Conservation (phyloP, 2,888 invertebrate genomes). For the Bibio marci region DNA sequence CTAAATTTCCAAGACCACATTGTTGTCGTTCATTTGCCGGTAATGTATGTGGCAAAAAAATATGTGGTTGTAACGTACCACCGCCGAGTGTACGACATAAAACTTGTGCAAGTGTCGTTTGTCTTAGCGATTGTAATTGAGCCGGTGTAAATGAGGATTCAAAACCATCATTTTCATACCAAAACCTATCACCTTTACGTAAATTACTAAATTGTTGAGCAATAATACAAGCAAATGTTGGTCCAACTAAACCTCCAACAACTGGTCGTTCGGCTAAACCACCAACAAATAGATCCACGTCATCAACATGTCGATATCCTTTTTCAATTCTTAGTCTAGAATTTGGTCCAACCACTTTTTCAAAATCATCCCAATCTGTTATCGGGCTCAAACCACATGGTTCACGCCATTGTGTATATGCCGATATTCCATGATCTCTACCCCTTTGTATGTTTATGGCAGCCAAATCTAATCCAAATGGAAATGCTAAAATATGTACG, state of each 20-base stretch:
- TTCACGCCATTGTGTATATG: constrained; percentile 62
- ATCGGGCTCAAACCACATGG: constrained; percentile 58
- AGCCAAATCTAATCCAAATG: constrained; percentile 71
- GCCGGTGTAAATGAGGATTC: constrained; percentile 59
- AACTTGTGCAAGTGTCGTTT: constrained; percentile 55
- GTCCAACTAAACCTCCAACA: constrained; percentile 63
- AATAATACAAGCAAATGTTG: constrained; percentile 75
- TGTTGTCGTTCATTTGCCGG: constrained; percentile 21
- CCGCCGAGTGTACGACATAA: constrained; percentile 25
- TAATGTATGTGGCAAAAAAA: constrained; percentile 24
- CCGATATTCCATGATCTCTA: constrained; percentile 69
- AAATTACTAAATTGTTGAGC: constrained; percentile 70
- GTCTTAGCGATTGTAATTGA: constrained; percentile 55
- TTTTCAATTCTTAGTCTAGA: constrained; percentile 42
- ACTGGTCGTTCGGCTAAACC: constrained; percentile 70
- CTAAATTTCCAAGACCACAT: constrained; percentile 20
- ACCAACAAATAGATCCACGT: constrained; percentile 71
- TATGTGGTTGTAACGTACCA: constrained; percentile 28
- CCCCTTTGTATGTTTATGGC: constrained; percentile 78
- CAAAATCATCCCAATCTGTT: constrained; percentile 50
- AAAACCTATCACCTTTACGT: constrained; percentile 61
- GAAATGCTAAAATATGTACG: constrained; percentile 29
- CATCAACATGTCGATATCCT: constrained; percentile 52
- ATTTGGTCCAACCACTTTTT: constrained; percentile 44
- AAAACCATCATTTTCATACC: constrained; percentile 65